Evolutionary conservation across 2,888 invertebrate species (phyloP), one percentile per base, ranked within the genome.

Genomic region (Agrochola macilenta): DNA sequence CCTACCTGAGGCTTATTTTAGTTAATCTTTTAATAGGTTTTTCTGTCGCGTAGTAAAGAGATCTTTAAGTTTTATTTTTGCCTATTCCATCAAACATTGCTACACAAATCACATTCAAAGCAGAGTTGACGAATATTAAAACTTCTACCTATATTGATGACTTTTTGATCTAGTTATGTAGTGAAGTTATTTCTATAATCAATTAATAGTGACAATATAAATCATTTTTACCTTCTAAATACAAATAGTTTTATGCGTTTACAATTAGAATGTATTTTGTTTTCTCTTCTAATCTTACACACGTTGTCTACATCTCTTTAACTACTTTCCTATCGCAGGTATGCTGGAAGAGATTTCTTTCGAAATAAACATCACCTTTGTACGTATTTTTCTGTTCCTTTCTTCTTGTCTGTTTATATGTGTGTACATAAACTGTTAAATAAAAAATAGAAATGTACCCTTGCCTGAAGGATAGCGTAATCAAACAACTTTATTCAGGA

Each of bases 21-120:
- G 30, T 43, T 5, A 46, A 71, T 65, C 2, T 49, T 84, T 14
- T 71, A 46, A 35, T 39, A n/a, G 4, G 17, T 20, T 49, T 52
- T 26, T n/a, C 58, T 30, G 8, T 20, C 0, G 2, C 12, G 1
- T 14, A 11, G 1, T 49, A 17, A 12, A 39, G 54, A 54, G 1
- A 30, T 12, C 17, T 23, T 69, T 26, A 7, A 5, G 26, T 79
- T 20, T 68, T 63, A 20, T 68, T 57, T 82, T 43, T 35, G 23
- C 17, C 26, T 57, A 49, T 23, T 17, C 9, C 23, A 23, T 17
- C 17, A 26, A 23, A n/a, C 0, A n/a, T 26, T 30, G 7, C 23
- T 14, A 58, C 17, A 35, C 5, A 64, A 64, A 77, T 46, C 14
- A n/a, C 11, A n/a, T 30, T 14, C 3, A 35, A 57, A 43, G 1